phyloP scores from a whole-genome alignment of 1,140 invertebrate genomes.

The Caerostris extrusa region DNA sequence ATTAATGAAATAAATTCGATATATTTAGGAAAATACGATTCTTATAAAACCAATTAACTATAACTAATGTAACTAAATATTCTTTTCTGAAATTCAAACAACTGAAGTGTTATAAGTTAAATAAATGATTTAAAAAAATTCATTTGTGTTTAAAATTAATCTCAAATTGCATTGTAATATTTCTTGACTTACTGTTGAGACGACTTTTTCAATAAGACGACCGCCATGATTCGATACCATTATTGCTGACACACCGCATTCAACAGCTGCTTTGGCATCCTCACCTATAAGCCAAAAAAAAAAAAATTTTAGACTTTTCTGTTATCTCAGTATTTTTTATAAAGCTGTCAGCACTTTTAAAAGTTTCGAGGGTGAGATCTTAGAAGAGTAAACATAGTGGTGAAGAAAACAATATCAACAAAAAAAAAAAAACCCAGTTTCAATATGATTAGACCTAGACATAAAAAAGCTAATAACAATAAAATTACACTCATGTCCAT shows the following conservation, averaged over 20 bases:
- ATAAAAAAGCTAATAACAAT: no score
- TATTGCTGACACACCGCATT: constrained; percentile 89
- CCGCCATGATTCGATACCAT: constrained; percentile 96
- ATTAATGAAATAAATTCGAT: not conserved
- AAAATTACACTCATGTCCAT: no score
- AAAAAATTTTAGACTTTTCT: not conserved
- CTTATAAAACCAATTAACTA: no score
- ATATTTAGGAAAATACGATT: not conserved
- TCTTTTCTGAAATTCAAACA: not conserved
- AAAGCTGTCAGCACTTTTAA: not conserved
- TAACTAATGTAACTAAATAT: no score
- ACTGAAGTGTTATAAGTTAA: not conserved
- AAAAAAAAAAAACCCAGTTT: no score
- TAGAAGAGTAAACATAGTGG: no score
- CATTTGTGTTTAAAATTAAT: no score
- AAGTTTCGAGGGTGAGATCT: no score
- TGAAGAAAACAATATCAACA: no score
- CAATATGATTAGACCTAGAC: no score
- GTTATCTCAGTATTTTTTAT: no score
- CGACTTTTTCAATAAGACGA: constrained; percentile 91
- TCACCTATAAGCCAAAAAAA: constrained; percentile 84
- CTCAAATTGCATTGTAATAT: no score
- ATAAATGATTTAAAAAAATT: not conserved
- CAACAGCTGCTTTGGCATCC: constrained; percentile 89
- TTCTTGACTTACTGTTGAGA: constrained; percentile 86